Conservation (phyloP, 2,888 invertebrate species). For the Nomada goodeniana region DNA sequence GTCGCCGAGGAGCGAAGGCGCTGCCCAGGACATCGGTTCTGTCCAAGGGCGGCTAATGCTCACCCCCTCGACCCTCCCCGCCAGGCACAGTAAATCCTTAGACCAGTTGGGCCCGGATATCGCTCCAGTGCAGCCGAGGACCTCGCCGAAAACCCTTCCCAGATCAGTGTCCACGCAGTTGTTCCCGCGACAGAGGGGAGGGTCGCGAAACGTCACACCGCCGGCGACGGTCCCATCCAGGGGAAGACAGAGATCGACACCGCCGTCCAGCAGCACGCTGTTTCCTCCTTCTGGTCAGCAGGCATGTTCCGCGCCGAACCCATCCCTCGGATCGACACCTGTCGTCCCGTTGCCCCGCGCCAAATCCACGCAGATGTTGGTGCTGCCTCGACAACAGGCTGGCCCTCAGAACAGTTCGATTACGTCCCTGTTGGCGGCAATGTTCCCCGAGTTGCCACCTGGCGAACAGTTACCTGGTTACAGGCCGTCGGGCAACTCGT, state of each 20-base stretch:
- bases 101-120: slow-evolving; percentile 89
- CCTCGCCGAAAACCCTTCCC: slow-evolving; percentile 80
- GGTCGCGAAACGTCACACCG: slow-evolving; percentile 72
- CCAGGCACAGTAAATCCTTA: slow-evolving; percentile 92
- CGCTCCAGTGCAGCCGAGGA: slow-evolving; percentile 76
- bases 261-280: slow-evolving; percentile 75
- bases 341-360: slow-evolving; percentile 81
- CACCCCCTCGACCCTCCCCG: slow-evolving; percentile 87
- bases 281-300: slow-evolving; percentile 79
- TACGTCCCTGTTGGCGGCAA: slow-evolving; percentile 81
- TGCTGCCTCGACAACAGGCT: slow-evolving; percentile 72
- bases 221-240: slow-evolving; percentile 80
- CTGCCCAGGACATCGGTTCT: slow-evolving; percentile 80
- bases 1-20: slow-evolving; percentile 84
- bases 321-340: slow-evolving; percentile 81
- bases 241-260: slow-evolving; percentile 75
- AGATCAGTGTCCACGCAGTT: slow-evolving; percentile 85
- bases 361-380: slow-evolving; percentile 82
- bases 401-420: slow-evolving; percentile 78
- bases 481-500: slow-evolving; percentile 71
- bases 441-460: slow-evolving; percentile 81
- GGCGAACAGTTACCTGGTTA: slow-evolving; percentile 79
- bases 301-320: slow-evolving; percentile 83
- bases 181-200: slow-evolving; percentile 76
- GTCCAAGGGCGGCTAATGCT: slow-evolving; percentile 89